phyloP scores from a whole-genome alignment of 2,888 invertebrate genomes.

The Ptychoptera contaminata region DNA sequence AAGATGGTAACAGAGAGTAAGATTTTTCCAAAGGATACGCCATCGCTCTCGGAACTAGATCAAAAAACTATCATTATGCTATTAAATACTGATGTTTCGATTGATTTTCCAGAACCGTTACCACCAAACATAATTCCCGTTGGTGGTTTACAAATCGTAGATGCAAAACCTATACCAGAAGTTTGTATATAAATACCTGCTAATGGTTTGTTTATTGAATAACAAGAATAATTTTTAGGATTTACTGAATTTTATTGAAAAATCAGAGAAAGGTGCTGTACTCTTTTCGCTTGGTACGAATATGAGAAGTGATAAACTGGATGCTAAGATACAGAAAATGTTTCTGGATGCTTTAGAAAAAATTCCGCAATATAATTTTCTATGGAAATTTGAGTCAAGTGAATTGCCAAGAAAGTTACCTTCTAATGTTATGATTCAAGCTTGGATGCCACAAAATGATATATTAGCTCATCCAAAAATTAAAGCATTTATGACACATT shows the following conservation, averaged over 20 bases:
- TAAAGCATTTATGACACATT: conserved; percentile 21
- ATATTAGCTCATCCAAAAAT: conserved; percentile 21
- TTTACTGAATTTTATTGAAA: conserved; percentile 17
- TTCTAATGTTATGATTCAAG: conserved; percentile 28
- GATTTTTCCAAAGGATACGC: neutral
- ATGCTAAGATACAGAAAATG: conserved; percentile 11
- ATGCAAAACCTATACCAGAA: conserved; percentile 11
- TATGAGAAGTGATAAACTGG: conserved; percentile 13
- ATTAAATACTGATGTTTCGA: conserved; percentile 10
- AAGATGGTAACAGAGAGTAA: neutral
- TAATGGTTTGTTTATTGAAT: neutral
- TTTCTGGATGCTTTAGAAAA: conserved; percentile 18
- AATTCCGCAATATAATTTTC: conserved; percentile 21
- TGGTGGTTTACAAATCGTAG: conserved; percentile 14
- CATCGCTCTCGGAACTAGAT: neutral
- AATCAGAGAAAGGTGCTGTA: conserved; percentile 20
- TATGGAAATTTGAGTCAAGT: conserved; percentile 24
- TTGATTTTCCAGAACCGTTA: conserved; percentile 11
- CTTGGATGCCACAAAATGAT: conserved; percentile 37
- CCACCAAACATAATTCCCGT: conserved; percentile 13
- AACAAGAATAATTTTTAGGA: conserved; percentile 8
- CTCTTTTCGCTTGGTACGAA: conserved; percentile 24
- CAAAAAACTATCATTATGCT: conserved; percentile 7
- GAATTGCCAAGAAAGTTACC: conserved; percentile 19
- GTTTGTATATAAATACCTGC: neutral